A percentile compares a stretch with the other conserved stretches of the same genome.
These are phyloP conservation scores for Chelidonichthys spinosus DNA, from an alignment of 2,797 vertebrate species.

Conservation along the genomic window DNA sequence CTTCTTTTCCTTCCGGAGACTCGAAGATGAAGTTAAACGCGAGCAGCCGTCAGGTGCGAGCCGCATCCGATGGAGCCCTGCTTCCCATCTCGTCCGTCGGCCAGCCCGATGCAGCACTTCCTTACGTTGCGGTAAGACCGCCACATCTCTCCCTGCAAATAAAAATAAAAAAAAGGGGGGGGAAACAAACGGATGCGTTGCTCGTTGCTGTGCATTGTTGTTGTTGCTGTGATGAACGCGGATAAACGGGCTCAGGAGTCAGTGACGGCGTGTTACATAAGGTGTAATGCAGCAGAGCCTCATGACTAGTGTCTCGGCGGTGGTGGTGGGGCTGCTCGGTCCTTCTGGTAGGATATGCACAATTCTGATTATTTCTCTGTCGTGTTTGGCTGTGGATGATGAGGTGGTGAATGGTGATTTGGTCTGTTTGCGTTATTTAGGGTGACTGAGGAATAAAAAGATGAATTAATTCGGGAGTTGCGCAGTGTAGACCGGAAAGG, in stretches of 20 bases:
- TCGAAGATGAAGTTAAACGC: constrained; percentile 82
- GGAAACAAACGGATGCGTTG: neutral
- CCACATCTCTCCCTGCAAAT: neutral
- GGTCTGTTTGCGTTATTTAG: neutral
- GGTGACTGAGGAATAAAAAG: constrained; percentile 4
- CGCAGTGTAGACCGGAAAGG: constrained; percentile 63
- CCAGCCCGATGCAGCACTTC: constrained; percentile 83
- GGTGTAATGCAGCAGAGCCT: constrained; percentile 78
- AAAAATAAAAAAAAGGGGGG: too few relatives aligned
- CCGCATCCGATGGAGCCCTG: constrained; percentile 81
- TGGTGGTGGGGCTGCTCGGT: constrained; percentile 65
- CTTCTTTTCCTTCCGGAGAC: constrained; percentile 30
- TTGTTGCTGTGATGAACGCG: constrained; percentile 9
- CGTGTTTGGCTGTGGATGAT: constrained; percentile 12
- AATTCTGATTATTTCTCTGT: constrained; percentile 36
- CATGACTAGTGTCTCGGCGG: constrained; percentile 67
- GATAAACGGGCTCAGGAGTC: constrained; percentile 76
- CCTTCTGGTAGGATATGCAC: constrained; percentile 64
- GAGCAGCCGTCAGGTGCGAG: constrained; percentile 76
- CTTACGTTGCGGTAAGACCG: constrained; percentile 83
- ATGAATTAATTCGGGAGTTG: constrained; percentile 47
- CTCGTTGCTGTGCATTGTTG: neutral
- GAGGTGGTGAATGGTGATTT: neutral
- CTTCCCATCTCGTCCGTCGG: constrained; percentile 69
- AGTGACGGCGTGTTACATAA: constrained; percentile 82